phyloP scores from a whole-genome alignment of 92 coral and sea anemone species.

The Porites rus region DNA sequence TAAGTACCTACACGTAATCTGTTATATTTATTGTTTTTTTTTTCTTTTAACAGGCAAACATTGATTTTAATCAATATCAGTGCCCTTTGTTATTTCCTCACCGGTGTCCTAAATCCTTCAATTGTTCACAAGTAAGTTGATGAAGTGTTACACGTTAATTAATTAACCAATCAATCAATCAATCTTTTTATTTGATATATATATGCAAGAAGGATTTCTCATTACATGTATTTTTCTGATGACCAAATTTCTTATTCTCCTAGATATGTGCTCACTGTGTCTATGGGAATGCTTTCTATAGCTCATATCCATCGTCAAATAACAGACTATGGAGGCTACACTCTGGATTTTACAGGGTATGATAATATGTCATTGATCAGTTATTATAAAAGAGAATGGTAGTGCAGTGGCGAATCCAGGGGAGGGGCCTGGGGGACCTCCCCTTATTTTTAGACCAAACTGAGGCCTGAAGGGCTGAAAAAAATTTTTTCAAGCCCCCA shows the following conservation, averaged over 20 bases:
- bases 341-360: constrained; percentile 91
- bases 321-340: constrained; percentile 91
- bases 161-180: too few species aligned
- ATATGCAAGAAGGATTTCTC: too few species aligned
- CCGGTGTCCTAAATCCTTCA: constrained; percentile 65
- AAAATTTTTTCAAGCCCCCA: too few species aligned
- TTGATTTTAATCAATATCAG: constrained; percentile 68
- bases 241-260: background rate
- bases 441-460: too few species aligned
- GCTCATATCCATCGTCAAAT: constrained; percentile 89
- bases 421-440: too few species aligned
- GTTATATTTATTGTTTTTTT: background rate
- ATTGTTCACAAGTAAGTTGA: constrained; percentile 82
- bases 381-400: background rate
- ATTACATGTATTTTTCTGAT: background rate
- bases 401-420: too few species aligned
- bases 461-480: too few species aligned
- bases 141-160: background rate
- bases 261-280: constrained; percentile 65
- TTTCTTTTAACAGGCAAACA: constrained; percentile 69
- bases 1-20: background rate
- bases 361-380: background rate
- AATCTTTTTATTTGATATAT: too few species aligned
- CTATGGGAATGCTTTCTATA: constrained; percentile 62
- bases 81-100: constrained; percentile 73